Percentiles rank a stretch among this genome's conserved stretches.
These are phyloP conservation scores for Takifugu ocellatus DNA, from an alignment of 2,797 vertebrate genomes.

Conservation along the genomic window DNA sequence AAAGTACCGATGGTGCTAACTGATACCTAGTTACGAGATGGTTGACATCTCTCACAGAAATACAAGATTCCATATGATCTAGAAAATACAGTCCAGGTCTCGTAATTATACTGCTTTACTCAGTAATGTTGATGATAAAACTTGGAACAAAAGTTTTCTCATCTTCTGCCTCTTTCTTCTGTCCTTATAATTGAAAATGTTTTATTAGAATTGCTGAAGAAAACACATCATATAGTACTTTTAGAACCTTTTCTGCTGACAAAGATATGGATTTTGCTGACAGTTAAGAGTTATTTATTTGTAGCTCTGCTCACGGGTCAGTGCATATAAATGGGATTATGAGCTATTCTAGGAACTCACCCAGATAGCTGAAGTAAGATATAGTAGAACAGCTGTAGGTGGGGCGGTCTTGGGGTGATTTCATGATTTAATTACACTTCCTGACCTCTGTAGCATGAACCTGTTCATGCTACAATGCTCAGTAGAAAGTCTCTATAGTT, in stretches of 20 bases:
- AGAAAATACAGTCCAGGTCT: conserved; percentile 39
- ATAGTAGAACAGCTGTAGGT: conserved; percentile 66
- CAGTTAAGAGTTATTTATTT: conserved; percentile 40
- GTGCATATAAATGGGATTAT: conserved; percentile 69
- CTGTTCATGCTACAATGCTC: background rate
- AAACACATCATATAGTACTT: too few relatives aligned
- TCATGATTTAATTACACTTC: conserved; percentile 53
- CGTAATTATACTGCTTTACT: background rate
- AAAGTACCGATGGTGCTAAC: conserved; percentile 70
- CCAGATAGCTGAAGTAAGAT: conserved; percentile 66
- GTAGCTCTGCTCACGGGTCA: conserved; percentile 60
- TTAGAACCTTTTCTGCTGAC: conserved; percentile 22
- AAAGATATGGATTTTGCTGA: conserved; percentile 39
- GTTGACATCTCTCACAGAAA: conserved; percentile 47
- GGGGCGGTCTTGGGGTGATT: conserved; percentile 29
- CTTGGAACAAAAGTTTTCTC: background rate
- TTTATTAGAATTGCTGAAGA: background rate
- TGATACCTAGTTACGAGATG: conserved; percentile 70
- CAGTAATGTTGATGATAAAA: background rate
- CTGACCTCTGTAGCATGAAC: conserved; percentile 18
- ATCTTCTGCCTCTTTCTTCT: background rate
- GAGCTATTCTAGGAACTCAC: conserved; percentile 71
- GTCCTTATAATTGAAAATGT: background rate
- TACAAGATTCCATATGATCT: background rate
- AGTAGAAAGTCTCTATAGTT: background rate